Evolutionary conservation across 2,113 vertebrate genomes (phyloP).

Genomic region (Pholis gunnellus): DNA sequence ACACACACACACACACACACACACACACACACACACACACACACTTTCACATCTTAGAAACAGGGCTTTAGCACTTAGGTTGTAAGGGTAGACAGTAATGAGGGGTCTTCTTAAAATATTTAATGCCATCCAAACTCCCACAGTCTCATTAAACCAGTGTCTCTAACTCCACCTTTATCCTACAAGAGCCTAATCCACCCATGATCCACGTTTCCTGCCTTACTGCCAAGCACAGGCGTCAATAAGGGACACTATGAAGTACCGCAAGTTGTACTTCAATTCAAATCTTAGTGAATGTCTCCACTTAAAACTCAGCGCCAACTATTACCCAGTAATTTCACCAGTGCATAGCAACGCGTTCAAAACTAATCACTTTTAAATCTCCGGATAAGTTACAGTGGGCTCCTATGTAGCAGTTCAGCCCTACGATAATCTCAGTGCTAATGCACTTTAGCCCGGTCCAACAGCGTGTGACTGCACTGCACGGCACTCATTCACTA

Average conservation of each 20-base stretch:
- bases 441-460: slow-evolving; percentile 56
- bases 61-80: slow-evolving; percentile 21
- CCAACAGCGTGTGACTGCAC: slow-evolving; percentile 44
- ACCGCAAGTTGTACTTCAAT: slow-evolving; percentile 13
- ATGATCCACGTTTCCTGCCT: slow-evolving; percentile 46
- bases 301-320: slow-evolving; percentile 20
- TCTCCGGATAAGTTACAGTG: slow-evolving; percentile 37
- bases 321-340: slow-evolving; percentile 32
- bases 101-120: slow-evolving; percentile 58
- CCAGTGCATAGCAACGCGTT: slow-evolving; percentile 20
- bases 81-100: slow-evolving; percentile 59
- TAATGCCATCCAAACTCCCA: slow-evolving; percentile 34
- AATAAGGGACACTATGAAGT: slow-evolving; percentile 24
- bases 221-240: slow-evolving; percentile 35
- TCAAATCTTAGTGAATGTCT: slow-evolving; percentile 40
- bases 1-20: no score
- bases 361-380: slow-evolving; percentile 52
- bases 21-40: neutral
- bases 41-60: slow-evolving; percentile 35
- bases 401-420: slow-evolving; percentile 33
- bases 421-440: slow-evolving; percentile 52
- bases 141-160: slow-evolving; percentile 65
- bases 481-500: slow-evolving; percentile 47
- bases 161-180: slow-evolving; percentile 49
- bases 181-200: slow-evolving; percentile 44